Percentiles rank a stretch among this genome's conserved stretches.
Conservation (phyloP, 2,888 invertebrate species). For the Junonia oenone region DNA sequence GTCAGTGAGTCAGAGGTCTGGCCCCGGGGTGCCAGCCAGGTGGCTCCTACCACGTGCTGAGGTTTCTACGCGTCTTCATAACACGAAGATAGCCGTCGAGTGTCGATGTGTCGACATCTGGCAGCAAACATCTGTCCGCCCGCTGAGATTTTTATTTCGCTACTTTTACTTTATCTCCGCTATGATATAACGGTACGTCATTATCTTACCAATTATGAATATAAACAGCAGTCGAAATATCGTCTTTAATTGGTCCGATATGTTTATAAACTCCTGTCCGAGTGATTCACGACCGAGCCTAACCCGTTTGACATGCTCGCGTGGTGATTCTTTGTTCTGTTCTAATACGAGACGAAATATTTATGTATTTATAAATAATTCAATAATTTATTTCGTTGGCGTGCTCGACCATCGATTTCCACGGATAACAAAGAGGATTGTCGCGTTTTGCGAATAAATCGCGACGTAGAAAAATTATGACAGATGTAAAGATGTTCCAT, state of each 20-base stretch:
- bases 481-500: conserved; percentile 59
- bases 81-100: conserved; percentile 14
- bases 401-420: conserved; percentile 41
- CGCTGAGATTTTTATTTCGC: conserved; percentile 58
- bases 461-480: conserved; percentile 79
- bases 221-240: conserved; percentile 50
- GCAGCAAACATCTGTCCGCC: conserved; percentile 46
- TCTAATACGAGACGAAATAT: conserved; percentile 43
- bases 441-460: conserved; percentile 67
- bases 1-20: conserved; percentile 36
- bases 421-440: conserved; percentile 61
- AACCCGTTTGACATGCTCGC: conserved; percentile 44
- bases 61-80: conserved; percentile 13
- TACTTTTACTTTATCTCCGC: conserved; percentile 47
- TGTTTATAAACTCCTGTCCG: conserved; percentile 35
- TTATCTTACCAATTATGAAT: conserved; percentile 48
- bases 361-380: conserved; percentile 57
- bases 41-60: conserved; percentile 54
- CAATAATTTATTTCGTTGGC: conserved; percentile 53
- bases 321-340: conserved; percentile 44
- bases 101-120: conserved; percentile 18
- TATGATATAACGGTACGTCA: conserved; percentile 47
- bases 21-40: conserved; percentile 53
- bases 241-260: conserved; percentile 56
- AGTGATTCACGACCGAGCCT: conserved; percentile 47